phyloP scores from a whole-genome alignment of 2,888 invertebrate species.

The Noctua janthina region DNA sequence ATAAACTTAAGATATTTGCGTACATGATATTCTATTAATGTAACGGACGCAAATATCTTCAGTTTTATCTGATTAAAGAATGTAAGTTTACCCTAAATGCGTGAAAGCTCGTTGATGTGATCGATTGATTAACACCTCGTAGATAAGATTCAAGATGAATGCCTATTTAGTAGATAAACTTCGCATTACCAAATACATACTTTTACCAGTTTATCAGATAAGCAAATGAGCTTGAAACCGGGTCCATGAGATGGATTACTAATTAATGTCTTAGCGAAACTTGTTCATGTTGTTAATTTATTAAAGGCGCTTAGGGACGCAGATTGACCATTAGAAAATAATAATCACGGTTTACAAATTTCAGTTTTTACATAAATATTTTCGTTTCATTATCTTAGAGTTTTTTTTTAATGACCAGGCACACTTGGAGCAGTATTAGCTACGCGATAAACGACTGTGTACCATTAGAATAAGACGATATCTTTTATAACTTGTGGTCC shows the following conservation, averaged over 20 bases:
- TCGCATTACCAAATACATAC: conserved; percentile 33
- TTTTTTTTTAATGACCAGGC: background rate
- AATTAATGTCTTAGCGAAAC: conserved; percentile 36
- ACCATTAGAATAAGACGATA: background rate
- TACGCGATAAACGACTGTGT: background rate
- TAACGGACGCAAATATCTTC: background rate
- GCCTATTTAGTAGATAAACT: conserved; percentile 48
- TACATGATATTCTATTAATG: background rate
- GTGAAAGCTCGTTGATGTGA: conserved; percentile 28
- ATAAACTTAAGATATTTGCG: conserved; percentile 6
- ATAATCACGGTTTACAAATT: background rate
- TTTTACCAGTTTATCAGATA: conserved; percentile 45
- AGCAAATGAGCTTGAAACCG: conserved; percentile 33
- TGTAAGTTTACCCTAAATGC: background rate
- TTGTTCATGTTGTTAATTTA: conserved; percentile 28
- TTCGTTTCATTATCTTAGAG: background rate
- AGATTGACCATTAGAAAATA: conserved; percentile 1
- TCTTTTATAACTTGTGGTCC: background rate
- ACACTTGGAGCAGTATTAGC: background rate
- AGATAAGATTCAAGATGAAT: conserved; percentile 38
- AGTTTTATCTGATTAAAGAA: background rate
- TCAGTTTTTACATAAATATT: background rate
- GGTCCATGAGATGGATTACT: conserved; percentile 30
- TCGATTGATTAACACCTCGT: conserved; percentile 38
- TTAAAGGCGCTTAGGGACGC: conserved; percentile 33